Base-by-base conservation (phyloP, 2,888 invertebrate species). In the Microdon myrmicae region DNA sequence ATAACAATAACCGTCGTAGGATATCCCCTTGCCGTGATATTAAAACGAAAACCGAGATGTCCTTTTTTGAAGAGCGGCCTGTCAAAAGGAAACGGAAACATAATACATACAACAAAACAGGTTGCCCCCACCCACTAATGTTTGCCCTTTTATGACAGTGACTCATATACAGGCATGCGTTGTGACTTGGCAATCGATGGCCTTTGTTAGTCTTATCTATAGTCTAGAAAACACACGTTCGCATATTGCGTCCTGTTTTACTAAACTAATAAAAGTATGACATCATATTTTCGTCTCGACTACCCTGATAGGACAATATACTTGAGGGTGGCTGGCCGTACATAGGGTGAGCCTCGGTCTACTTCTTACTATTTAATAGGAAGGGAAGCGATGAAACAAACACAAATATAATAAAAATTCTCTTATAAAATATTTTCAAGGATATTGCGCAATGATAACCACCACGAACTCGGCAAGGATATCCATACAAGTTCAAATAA, bases 341-440 rank as follows among this genome's bases (percentile, higher is more conserved):
- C 29, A 9, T 14, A 44, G 34, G 51, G 44, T 31, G 38, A 34
- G 35, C 32, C 37, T 37, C 14, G 10, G 17, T 35, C 29, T 35
- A 6, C 4, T 20, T 16, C 16, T 19, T 10, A 3, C 10, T 29
- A 10, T 20, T 31, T 28, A n/a, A n/a, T n/a, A n/a, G n/a, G n/a
- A n/a, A 16, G 19, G 43, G 23, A 29, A 47, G 37, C 16, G n/a
- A 43, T 25, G 41, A 53, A 64, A 64, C 64, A 58, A 64, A 64
- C 43, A 64, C 64, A 64, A 64, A 64, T 64, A 58, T 64, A 64
- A 64, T 64, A 64, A 64, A 64, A 64, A 43, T 64, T 37, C 58
- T 64, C 64, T 58, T 64, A 64, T 64, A 58, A 64, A 64, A 64
- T 64, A 64, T 58, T 64, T 64, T 64, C 58, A 58, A 58, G 64